Evolutionary conservation across 2,888 invertebrate genomes (phyloP).

Genomic region (Zelleria hepariella): DNA sequence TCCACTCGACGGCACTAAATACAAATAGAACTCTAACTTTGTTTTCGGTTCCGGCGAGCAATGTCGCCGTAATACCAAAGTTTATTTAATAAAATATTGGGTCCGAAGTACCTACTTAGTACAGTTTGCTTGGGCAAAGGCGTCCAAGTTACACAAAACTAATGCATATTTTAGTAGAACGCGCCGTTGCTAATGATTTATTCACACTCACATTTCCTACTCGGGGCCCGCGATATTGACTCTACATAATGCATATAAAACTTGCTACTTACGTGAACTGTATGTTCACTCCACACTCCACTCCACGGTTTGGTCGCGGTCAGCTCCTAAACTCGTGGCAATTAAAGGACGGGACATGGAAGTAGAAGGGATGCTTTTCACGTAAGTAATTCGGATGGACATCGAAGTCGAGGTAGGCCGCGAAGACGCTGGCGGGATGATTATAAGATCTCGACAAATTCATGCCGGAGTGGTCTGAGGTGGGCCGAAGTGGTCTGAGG

Average conservation of each 20-base stretch:
- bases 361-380: no score
- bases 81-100: constrained; percentile 63
- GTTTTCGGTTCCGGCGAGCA: constrained; percentile 23
- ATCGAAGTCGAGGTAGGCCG: no score
- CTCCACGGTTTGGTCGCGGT: no score
- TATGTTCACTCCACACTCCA: no score
- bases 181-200: constrained; percentile 59
- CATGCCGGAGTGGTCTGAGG: no score
- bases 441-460: no score
- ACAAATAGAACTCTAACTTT: constrained; percentile 29
- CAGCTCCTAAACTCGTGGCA: no score
- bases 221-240: constrained; percentile 51
- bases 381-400: no score
- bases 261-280: background rate
- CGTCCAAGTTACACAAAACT: constrained; percentile 66
- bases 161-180: constrained; percentile 64
- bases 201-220: constrained; percentile 60
- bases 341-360: no score
- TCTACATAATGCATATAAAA: constrained; percentile 55
- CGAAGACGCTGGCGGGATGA: no score
- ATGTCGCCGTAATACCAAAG: constrained; percentile 38
- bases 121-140: constrained; percentile 32
- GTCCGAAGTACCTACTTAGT: constrained; percentile 34
- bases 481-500: no score
- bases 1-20: background rate